phyloP scores from a whole-genome alignment of 1,140 invertebrate genomes.

The Gryon sp. region DNA sequence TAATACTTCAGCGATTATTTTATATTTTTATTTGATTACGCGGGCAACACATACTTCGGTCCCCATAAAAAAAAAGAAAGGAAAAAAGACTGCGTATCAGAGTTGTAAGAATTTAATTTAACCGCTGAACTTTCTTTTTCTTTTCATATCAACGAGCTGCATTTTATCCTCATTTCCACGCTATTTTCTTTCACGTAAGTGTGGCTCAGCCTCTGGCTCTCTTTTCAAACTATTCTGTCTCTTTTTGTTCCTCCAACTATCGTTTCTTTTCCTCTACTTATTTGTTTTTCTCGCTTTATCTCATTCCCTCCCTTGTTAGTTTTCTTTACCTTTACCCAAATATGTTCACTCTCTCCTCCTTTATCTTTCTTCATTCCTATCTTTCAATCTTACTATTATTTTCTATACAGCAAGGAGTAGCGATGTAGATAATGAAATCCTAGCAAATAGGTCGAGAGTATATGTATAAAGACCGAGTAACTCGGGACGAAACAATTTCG shows the following conservation, averaged over 20 bases:
- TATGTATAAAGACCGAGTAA: conserved; percentile 52
- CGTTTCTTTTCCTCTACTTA: conserved; percentile 2
- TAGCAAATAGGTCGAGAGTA: conserved; percentile 65
- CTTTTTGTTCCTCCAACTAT: conserved; percentile 23
- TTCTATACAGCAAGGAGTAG: conserved; percentile 65
- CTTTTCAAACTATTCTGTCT: conserved; percentile 62
- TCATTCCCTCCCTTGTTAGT: conserved; percentile 9
- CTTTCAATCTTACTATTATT: conserved; percentile 56
- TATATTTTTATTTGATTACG: conserved; percentile 40
- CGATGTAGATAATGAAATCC: conserved; percentile 66
- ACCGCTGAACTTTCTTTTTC: conserved; percentile 73
- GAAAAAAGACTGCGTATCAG: conserved; percentile 30
- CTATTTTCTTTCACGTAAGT: conserved; percentile 79
- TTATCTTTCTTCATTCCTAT: conserved; percentile 47
- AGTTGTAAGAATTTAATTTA: conserved; percentile 69
- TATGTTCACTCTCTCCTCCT: conserved; percentile 17
- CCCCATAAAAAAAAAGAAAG: too few relatives aligned
- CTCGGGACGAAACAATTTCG: conserved; percentile 54
- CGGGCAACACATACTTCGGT: too few relatives aligned
- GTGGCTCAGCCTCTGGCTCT: conserved; percentile 71
- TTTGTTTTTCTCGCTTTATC: conserved; percentile 19
- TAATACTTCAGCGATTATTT: conserved; percentile 26
- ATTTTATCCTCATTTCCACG: conserved; percentile 79
- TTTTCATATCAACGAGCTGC: conserved; percentile 77
- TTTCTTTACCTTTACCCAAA: neutral